Evolutionary conservation across 2,113 vertebrate species (phyloP), one percentile per base, ranked within the genome.

Genomic region (Halichoeres trimaculatus): DNA sequence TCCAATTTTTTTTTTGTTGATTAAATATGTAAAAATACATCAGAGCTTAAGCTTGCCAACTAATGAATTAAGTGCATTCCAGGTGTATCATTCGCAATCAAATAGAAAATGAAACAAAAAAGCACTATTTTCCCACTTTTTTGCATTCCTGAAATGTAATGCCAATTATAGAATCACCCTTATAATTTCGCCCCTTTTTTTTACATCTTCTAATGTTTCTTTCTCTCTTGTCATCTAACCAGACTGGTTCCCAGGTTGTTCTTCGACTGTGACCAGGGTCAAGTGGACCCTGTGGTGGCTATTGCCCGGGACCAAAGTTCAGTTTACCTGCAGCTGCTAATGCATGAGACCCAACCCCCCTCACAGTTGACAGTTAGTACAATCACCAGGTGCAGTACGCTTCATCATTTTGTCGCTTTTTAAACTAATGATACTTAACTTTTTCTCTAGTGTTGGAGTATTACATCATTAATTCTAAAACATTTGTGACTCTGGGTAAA

Each of bases 341-440:
- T 99, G 98, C 98, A 99, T 1, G 98, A 99, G 93, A 95, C 95
- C 0, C 97, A 95, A 74, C 95, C 97, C 0, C 95, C 96, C 0
- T 98, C 97, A 7, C 97, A 97, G 89, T 96, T 98, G 79, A 96
- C 97, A 0, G 96, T 97, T 75, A 98, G 96, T 93, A 96, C 97
- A 5, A 94, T 98, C 76, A 99, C 97, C 87, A 96, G 98, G 98
- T 99, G 93, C 10, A 1, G 9, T 0, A 38, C n/a, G 38, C 9
- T n/a, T 2, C 0, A n/a, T 26, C 14, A 22, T 24, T 26, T 24
- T 0, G 1, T 58, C 11, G 59, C 16, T 6, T 22, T 53, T 14
- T 24, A 23, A 13, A 1, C 16, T 24, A 24, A 36, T 5, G 10
- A 5, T 60, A 10, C 19, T n/a, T 48, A 10, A 10, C 0, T 13